phyloP scores from a whole-genome alignment of 2,888 invertebrate species.

The Argynnis bischoffii region DNA sequence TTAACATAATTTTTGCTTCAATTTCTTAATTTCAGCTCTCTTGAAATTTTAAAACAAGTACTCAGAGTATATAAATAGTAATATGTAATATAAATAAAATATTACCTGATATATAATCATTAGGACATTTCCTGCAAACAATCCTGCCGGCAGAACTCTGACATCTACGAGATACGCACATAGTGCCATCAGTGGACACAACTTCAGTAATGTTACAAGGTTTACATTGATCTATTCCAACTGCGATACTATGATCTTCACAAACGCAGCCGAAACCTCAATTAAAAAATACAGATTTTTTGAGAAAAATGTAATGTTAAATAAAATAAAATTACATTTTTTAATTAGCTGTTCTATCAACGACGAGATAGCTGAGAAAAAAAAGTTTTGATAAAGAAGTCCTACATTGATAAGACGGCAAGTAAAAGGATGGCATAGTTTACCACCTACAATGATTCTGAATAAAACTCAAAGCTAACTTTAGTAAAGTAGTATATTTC shows the following conservation, averaged over 20 bases:
- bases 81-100: not conserved
- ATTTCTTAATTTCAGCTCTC: not conserved
- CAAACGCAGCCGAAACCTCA: conserved; percentile 68
- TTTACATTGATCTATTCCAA: conserved; percentile 51
- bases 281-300: conserved; percentile 12
- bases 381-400: too few species aligned
- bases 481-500: too few species aligned
- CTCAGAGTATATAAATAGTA: not conserved
- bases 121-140: conserved; percentile 68
- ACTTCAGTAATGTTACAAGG: conserved; percentile 64
- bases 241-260: conserved; percentile 58
- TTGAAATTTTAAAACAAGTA: not conserved
- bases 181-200: conserved; percentile 60
- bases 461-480: not conserved
- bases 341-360: too few species aligned
- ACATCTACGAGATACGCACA: conserved; percentile 69
- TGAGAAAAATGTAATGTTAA: not conserved
- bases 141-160: conserved; percentile 58
- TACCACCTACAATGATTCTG: not conserved
- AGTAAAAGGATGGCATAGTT: too few species aligned
- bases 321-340: too few species aligned
- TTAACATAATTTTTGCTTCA: not conserved
- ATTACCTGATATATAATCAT: conserved; percentile 67
- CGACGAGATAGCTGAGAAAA: too few species aligned
- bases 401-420: too few species aligned